phyloP scores from a whole-genome alignment of 2,888 invertebrate genomes.

The Allophyes oxyacanthae region DNA sequence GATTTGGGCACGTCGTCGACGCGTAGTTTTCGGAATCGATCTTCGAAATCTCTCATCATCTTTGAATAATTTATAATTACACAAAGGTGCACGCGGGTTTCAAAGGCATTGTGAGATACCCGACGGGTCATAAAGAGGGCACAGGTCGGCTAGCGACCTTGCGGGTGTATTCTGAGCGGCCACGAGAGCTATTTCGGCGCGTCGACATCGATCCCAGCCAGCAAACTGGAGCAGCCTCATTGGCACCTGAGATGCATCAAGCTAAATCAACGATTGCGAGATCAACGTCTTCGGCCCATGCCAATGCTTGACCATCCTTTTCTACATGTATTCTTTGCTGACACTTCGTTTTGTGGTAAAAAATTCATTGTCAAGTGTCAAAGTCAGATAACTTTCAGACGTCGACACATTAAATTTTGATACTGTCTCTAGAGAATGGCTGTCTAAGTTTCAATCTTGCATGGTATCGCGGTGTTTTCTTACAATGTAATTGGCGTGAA shows the following conservation, averaged over 20 bases:
- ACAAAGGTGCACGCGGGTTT: conserved; percentile 60
- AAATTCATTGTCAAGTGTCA: conserved; percentile 32
- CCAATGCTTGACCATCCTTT: conserved; percentile 30
- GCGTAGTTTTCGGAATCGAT: conserved; percentile 39
- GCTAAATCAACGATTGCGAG: conserved; percentile 73
- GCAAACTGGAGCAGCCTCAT: conserved; percentile 80
- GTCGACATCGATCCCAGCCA: conserved; percentile 77
- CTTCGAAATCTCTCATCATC: conserved; percentile 44
- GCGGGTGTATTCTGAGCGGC: conserved; percentile 75
- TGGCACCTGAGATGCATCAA: conserved; percentile 80
- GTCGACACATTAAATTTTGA: conserved; percentile 27
- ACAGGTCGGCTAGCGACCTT: conserved; percentile 78
- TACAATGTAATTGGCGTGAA: conserved; percentile 46
- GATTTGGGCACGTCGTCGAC: conserved; percentile 12
- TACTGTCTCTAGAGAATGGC: conserved; percentile 25
- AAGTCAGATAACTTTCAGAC: conserved; percentile 28
- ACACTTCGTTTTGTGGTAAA: conserved; percentile 18
- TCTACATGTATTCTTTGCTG: conserved; percentile 26
- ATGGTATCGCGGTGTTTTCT: conserved; percentile 32
- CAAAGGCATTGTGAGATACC: conserved; percentile 61
- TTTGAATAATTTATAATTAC: conserved; percentile 56
- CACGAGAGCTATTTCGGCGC: conserved; percentile 79
- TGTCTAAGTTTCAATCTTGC: conserved; percentile 43
- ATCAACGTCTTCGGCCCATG: conserved; percentile 61
- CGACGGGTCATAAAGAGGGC: conserved; percentile 76